phyloP scores from a whole-genome alignment of 1,140 invertebrate species.

The Drosophila bocki region DNA sequence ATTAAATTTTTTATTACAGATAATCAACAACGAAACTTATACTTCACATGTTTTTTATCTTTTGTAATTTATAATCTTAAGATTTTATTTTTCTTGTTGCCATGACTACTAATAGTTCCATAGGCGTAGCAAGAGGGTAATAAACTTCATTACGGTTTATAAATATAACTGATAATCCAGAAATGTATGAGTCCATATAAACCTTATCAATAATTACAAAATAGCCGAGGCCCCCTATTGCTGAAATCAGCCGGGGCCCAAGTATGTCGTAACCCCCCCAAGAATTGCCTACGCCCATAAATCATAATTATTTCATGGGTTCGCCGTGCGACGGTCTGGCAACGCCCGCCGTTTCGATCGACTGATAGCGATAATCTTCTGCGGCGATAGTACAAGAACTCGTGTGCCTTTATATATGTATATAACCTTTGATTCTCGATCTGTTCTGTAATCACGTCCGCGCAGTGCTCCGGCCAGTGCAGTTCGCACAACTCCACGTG shows the following conservation, averaged over 20 bases:
- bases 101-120: not conserved
- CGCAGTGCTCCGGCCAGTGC: constrained; percentile 22
- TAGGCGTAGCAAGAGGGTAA: not conserved
- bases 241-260: not conserved
- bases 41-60: not conserved
- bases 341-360: constrained; percentile 27
- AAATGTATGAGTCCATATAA: not conserved
- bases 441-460: constrained; percentile 42
- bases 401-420: constrained; percentile 41
- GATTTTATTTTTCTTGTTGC: constrained; percentile 4
- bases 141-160: not conserved
- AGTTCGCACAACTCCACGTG: constrained; percentile 18
- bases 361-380: constrained; percentile 40
- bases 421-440: constrained; percentile 37
- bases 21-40: not conserved
- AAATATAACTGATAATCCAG: not conserved
- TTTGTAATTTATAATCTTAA: not conserved
- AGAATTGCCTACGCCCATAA: constrained; percentile 4
- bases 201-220: constrained; percentile 4
- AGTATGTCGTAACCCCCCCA: not conserved
- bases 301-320: constrained; percentile 1
- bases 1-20: not conserved
- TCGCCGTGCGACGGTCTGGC: not conserved
- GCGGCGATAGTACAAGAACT: constrained; percentile 41
- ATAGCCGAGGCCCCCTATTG: not conserved